phyloP scores from a whole-genome alignment of 1,140 invertebrate genomes.

The Dysdera silvatica region DNA sequence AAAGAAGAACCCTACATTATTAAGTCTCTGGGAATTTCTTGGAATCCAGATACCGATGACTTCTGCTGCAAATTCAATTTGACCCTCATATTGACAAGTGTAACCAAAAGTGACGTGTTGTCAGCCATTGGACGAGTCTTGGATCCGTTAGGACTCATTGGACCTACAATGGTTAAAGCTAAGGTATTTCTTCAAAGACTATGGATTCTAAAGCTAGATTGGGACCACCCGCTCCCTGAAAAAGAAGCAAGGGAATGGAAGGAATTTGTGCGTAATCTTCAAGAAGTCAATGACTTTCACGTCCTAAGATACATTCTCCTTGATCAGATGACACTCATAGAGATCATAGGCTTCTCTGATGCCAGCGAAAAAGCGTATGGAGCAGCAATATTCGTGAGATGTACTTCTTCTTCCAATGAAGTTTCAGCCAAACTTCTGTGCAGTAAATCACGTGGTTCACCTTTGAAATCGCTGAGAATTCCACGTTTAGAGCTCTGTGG shows the following conservation, averaged over 20 bases:
- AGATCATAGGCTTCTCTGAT: slow-evolving; percentile 40
- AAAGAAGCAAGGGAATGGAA: slow-evolving; percentile 35
- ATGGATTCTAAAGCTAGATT: background rate
- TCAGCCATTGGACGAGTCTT: slow-evolving; percentile 40
- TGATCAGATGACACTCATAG: slow-evolving; percentile 38
- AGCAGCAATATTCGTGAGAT: background rate
- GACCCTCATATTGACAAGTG: background rate
- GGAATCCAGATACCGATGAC: slow-evolving; percentile 24
- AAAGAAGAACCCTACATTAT: background rate
- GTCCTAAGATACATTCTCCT: background rate
- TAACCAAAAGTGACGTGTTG: slow-evolving; percentile 26
- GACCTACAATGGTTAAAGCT: slow-evolving; percentile 39
- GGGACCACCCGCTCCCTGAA: slow-evolving; percentile 33
- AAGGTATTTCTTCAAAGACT: slow-evolving; percentile 32
- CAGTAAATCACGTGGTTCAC: slow-evolving; percentile 30
- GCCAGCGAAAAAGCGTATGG: slow-evolving; percentile 41
- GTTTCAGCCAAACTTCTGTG: background rate
- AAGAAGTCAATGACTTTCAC: background rate
- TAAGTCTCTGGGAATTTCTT: slow-evolving; percentile 28
- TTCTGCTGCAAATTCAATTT: slow-evolving; percentile 5
- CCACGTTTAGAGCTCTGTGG: slow-evolving; percentile 29
- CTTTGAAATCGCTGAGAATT: slow-evolving; percentile 38
- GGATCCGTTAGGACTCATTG: slow-evolving; percentile 46
- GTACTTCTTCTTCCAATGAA: background rate
- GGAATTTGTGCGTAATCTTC: slow-evolving; percentile 37